phyloP scores from a whole-genome alignment of 2,888 invertebrate species.

The Stegophylla sp. region DNA sequence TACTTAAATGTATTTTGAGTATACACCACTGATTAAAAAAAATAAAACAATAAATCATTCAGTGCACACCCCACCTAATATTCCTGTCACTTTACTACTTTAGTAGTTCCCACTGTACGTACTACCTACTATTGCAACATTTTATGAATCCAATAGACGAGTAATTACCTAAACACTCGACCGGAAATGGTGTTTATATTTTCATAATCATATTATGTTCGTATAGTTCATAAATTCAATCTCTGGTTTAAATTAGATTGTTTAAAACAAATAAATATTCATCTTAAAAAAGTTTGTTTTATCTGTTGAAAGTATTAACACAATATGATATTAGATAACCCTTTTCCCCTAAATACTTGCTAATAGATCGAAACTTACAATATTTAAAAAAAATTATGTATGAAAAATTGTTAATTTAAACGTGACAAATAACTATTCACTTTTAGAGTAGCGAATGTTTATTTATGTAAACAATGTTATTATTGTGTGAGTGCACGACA shows the following conservation, averaged over 20 bases:
- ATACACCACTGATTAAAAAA: constrained; percentile 38
- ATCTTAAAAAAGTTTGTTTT: neutral
- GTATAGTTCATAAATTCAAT: neutral
- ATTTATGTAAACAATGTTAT: neutral
- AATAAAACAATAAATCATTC: constrained; percentile 57
- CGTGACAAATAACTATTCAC: constrained; percentile 11
- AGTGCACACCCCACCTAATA: neutral
- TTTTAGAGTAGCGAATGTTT: neutral
- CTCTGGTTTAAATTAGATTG: neutral
- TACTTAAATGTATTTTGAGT: constrained; percentile 6
- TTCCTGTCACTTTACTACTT: constrained; percentile 2
- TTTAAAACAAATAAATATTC: constrained; percentile 11
- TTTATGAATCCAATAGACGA: constrained; percentile 23
- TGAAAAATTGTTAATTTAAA: neutral
- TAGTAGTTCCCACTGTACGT: no score
- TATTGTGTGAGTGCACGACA: constrained; percentile 9
- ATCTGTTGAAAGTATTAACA: neutral
- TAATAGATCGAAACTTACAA: neutral
- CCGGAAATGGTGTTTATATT: no score
- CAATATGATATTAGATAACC: neutral
- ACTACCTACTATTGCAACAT: neutral
- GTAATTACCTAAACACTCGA: constrained; percentile 3
- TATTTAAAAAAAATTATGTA: neutral
- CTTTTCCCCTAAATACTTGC: neutral
- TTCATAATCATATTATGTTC: no score